phyloP scores from a whole-genome alignment of 2,888 invertebrate species.

The Ophioninae sp. region DNA sequence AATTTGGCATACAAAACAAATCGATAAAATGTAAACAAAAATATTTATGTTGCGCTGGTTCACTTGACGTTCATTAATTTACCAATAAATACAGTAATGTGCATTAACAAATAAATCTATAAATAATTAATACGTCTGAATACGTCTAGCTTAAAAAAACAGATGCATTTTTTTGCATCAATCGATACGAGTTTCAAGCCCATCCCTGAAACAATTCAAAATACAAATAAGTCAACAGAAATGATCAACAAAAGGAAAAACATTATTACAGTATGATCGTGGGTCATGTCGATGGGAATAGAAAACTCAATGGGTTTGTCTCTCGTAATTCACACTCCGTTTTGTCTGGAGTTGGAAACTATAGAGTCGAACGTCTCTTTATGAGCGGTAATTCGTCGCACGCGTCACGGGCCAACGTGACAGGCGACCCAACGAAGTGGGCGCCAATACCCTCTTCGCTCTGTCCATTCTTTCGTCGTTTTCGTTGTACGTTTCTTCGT shows the following conservation, averaged over 20 bases:
- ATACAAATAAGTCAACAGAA: no score
- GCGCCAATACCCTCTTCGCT: constrained; percentile 59
- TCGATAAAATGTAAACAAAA: no score
- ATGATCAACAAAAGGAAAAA: neutral
- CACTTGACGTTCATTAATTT: no score
- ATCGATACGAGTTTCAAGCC: no score
- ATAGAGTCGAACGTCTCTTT: constrained; percentile 67
- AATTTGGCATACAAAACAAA: no score
- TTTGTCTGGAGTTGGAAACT: constrained; percentile 37
- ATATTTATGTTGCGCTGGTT: no score
- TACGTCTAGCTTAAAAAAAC: no score
- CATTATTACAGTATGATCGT: constrained; percentile 27
- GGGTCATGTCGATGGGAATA: constrained; percentile 58
- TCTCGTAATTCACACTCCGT: constrained; percentile 36
- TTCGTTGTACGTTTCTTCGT: constrained; percentile 23
- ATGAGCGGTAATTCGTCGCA: constrained; percentile 74
- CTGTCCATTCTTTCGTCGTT: constrained; percentile 47
- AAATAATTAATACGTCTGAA: no score
- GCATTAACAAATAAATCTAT: no score
- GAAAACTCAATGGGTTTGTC: constrained; percentile 37
- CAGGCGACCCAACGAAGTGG: constrained; percentile 64
- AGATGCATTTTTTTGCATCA: no score
- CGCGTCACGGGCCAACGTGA: constrained; percentile 70
- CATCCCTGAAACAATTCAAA: no score
- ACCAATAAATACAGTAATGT: no score